phyloP scores from a whole-genome alignment of 2,113 vertebrate genomes.

The Saiga tatarica region DNA sequence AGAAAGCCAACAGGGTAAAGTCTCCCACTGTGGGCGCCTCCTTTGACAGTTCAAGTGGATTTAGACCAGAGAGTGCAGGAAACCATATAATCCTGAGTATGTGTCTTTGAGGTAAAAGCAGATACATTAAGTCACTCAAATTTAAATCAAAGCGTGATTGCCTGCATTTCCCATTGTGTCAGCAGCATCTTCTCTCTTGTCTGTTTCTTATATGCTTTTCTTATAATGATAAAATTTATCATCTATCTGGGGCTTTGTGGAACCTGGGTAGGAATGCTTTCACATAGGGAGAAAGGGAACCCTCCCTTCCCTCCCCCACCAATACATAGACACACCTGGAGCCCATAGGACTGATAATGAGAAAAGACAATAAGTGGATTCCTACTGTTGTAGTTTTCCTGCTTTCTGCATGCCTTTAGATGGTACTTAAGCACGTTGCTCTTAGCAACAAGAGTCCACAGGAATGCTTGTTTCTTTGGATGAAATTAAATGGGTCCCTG shows the following conservation, averaged over 20 bases:
- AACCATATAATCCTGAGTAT: neutral
- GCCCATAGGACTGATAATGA: constrained; percentile 31
- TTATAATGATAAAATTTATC: constrained; percentile 22
- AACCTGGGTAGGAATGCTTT: constrained; percentile 26
- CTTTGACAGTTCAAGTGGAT: constrained; percentile 45
- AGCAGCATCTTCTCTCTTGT: neutral
- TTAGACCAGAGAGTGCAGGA: constrained; percentile 26
- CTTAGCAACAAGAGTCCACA: constrained; percentile 89
- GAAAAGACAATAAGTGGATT: constrained; percentile 66
- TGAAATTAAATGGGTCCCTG: constrained; percentile 56
- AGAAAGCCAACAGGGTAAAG: neutral
- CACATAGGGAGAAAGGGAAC: neutral
- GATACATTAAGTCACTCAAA: constrained; percentile 52
- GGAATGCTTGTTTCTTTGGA: constrained; percentile 81
- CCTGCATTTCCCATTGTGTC: neutral
- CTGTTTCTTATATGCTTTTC: neutral
- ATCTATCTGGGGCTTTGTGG: neutral
- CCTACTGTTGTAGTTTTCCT: constrained; percentile 58
- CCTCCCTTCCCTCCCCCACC: neutral
- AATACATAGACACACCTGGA: constrained; percentile 2
- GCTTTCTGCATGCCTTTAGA: constrained; percentile 76
- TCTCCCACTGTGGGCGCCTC: neutral
- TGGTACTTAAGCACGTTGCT: constrained; percentile 85
- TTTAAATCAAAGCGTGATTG: constrained; percentile 32
- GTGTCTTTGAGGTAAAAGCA: constrained; percentile 39